Percentiles rank a stretch among this genome's conserved stretches.
Conservation (phyloP, 2,797 vertebrate species). For the Pipistrellus nathusii region DNA sequence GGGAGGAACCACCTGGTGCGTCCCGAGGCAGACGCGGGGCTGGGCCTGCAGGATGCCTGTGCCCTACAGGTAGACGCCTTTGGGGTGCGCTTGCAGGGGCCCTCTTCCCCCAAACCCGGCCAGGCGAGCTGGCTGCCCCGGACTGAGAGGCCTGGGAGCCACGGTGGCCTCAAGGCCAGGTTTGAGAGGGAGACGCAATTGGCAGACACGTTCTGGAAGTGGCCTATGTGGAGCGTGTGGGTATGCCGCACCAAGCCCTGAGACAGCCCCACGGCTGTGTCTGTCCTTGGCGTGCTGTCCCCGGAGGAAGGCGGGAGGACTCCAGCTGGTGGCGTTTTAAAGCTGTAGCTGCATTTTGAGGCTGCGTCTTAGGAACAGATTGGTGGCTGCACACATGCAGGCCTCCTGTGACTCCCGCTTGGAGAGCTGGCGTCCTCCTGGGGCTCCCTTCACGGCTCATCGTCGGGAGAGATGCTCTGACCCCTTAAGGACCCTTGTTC, state of each 20-base stretch:
- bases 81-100: accelerated
- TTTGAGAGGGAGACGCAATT: background rate
- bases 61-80: accelerated
- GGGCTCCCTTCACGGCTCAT: too few relatives aligned
- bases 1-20: accelerated
- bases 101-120: background rate
- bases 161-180: background rate
- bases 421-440: background rate
- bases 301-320: background rate
- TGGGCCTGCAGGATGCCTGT: background rate
- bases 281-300: background rate
- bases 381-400: accelerated
- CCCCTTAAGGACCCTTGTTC: background rate
- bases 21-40: background rate
- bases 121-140: background rate
- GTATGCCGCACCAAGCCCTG: accelerated
- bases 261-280: accelerated
- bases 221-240: accelerated
- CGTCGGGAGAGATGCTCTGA: background rate
- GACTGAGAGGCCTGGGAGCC: background rate
- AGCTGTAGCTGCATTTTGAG: background rate
- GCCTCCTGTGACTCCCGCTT: accelerated
- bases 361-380: accelerated
- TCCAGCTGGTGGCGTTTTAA: background rate
- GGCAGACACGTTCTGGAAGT: background rate